phyloP scores from a whole-genome alignment of 53 echinoderm and acorn worm species.

The Pentamera pediparva region DNA sequence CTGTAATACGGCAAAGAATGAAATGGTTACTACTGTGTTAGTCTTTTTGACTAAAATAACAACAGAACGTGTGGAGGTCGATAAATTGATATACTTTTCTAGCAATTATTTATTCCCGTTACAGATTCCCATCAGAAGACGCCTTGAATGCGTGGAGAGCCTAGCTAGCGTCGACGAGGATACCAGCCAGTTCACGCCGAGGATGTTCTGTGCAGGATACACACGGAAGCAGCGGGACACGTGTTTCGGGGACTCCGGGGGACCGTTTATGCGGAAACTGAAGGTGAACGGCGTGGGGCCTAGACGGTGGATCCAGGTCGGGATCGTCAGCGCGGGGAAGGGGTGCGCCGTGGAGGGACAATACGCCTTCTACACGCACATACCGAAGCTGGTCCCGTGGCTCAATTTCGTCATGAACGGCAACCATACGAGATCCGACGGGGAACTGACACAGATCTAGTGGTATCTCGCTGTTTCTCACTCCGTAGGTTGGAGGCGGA shows the following conservation, averaged over 20 bases:
- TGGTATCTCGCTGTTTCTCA: too few relatives aligned
- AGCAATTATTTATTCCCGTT: not conserved
- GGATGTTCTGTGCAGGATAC: conserved; percentile 95
- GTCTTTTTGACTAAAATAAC: not conserved
- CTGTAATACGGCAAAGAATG: too few relatives aligned
- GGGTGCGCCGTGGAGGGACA: conserved; percentile 95
- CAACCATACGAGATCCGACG: conserved; percentile 59
- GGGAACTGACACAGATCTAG: conserved; percentile 62
- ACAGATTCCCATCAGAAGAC: conserved; percentile 71
- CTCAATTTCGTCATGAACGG: conserved; percentile 62
- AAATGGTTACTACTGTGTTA: not conserved
- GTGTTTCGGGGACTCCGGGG: conserved; percentile 97
- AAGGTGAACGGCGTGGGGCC: conserved; percentile 27
- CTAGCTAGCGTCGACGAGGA: conserved; percentile 63
- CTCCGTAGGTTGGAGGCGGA: too few relatives aligned
- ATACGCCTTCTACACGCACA: conserved; percentile 89
- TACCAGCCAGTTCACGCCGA: conserved; percentile 60
- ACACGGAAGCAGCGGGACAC: conserved; percentile 72
- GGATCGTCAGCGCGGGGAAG: conserved; percentile 93
- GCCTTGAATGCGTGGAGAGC: conserved; percentile 57
- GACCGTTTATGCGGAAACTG: conserved; percentile 79
- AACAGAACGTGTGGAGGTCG: too few relatives aligned
- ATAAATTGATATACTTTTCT: not conserved
- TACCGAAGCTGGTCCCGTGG: conserved; percentile 85
- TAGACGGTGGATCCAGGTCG: conserved; percentile 94